Percentiles rank a stretch among this genome's conserved stretches.
Evolutionary conservation across 2,113 vertebrate species (phyloP).

Genomic region (Vicugna pacos): DNA sequence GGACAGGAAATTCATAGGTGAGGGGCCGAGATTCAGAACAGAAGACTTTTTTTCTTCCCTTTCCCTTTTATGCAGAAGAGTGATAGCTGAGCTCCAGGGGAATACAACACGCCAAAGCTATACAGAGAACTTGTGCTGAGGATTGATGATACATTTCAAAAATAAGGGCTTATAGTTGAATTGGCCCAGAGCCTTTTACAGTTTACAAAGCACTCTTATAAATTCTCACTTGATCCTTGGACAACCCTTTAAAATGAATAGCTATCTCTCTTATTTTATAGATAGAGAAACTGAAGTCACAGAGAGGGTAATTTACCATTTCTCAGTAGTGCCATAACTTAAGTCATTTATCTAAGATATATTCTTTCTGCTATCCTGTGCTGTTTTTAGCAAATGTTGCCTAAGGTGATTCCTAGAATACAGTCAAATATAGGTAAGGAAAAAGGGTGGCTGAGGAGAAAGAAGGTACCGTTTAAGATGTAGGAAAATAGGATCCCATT

Average conservation of each 20-base stretch:
- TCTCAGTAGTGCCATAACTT: not conserved
- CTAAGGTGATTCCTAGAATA: conserved; percentile 45
- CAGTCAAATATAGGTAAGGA: not conserved
- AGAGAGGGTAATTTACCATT: not conserved
- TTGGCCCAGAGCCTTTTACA: not conserved
- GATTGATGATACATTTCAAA: conserved; percentile 16
- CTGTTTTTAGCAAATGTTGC: conserved; percentile 7
- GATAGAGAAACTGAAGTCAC: conserved; percentile 7
- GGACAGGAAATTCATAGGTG: not conserved
- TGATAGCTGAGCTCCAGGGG: not conserved
- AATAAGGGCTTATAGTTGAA: conserved; percentile 9
- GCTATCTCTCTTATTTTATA: conserved; percentile 5
- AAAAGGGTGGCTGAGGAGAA: not conserved
- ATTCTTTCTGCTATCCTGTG: conserved; percentile 35
- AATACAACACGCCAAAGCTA: not conserved
- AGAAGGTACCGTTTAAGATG: not conserved
- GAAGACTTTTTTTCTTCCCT: not conserved
- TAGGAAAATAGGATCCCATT: not conserved
- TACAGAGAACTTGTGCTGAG: not conserved
- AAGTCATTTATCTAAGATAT: conserved; percentile 24
- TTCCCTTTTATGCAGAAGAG: not conserved
- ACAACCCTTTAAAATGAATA: conserved; percentile 33
- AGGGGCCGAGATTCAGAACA: not conserved
- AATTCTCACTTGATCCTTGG: conserved; percentile 26
- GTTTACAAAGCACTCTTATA: conserved; percentile 39